Evolutionary conservation across 2,797 vertebrate genomes (phyloP).

Genomic region (Triplophysa bombifrons): DNA sequence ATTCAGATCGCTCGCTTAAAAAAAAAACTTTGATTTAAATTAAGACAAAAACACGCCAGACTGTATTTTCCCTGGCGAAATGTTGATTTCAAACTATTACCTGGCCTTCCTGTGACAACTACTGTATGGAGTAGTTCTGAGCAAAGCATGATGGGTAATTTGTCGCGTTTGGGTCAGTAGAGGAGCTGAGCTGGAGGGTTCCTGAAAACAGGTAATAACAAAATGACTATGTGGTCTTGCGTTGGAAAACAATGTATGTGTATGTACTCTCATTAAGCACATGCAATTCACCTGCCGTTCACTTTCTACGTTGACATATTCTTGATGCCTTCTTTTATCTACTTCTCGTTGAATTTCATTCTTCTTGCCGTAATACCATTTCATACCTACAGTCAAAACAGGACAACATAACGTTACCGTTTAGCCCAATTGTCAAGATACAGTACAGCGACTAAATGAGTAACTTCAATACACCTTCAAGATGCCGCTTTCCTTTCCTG

Average conservation of each 20-base stretch:
- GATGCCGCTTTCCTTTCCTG: constrained; percentile 85
- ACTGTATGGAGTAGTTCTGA: constrained; percentile 82
- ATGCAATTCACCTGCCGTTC: constrained; percentile 70
- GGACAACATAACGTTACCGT: neutral
- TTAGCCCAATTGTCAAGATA: neutral
- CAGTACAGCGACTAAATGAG: neutral
- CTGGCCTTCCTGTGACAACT: constrained; percentile 83
- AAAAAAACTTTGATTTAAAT: neutral
- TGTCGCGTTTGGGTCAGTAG: constrained; percentile 80
- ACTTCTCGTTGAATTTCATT: constrained; percentile 67
- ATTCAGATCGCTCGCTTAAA: constrained; percentile 14
- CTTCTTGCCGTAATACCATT: constrained; percentile 83
- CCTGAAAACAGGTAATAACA: constrained; percentile 60
- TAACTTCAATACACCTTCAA: constrained; percentile 70
- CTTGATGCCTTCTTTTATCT: constrained; percentile 75
- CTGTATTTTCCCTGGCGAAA: neutral
- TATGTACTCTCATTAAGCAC: neutral
- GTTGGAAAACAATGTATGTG: neutral
- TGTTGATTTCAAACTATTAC: constrained; percentile 59
- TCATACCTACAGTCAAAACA: constrained; percentile 76
- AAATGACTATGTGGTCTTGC: neutral
- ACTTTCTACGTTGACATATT: constrained; percentile 73
- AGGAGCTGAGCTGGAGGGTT: constrained; percentile 77
- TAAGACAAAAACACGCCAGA: neutral
- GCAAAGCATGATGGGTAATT: constrained; percentile 83